Evolutionary conservation across 2,113 vertebrate genomes (phyloP).

Genomic region (Erythrolamprus reginae): DNA sequence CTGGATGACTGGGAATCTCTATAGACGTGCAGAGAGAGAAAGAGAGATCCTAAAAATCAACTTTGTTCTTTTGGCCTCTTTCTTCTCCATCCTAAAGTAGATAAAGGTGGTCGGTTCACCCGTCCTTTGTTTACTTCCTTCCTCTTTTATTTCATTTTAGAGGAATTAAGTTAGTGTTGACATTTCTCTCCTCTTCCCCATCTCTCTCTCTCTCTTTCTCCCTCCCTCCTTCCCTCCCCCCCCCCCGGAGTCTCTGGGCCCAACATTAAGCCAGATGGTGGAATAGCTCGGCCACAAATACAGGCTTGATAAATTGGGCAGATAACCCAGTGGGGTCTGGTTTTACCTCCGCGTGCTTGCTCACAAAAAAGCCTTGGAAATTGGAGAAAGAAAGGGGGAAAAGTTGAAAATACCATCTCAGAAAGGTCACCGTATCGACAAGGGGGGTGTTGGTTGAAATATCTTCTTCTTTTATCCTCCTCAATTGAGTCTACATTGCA

Average conservation of each 20-base stretch:
- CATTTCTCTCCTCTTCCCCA: constrained; percentile 55
- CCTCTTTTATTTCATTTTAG: constrained; percentile 60
- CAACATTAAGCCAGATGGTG: no score
- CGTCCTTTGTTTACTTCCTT: constrained; percentile 59
- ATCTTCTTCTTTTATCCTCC: background rate
- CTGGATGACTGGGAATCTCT: no score
- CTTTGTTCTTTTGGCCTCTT: constrained; percentile 26
- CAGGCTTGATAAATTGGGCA: no score
- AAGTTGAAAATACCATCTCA: background rate
- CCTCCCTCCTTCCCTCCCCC: no score
- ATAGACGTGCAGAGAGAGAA: no score
- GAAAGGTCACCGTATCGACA: constrained; percentile 45
- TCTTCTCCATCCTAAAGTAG: constrained; percentile 39
- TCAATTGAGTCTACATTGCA: constrained; percentile 11
- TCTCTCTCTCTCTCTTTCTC: constrained; percentile 39
- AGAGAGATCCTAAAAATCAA: no score
- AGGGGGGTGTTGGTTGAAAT: constrained; percentile 28
- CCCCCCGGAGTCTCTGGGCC: no score
- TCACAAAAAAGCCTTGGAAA: no score
- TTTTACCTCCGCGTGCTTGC: no score
- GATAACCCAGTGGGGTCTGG: no score
- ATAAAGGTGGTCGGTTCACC: constrained; percentile 56
- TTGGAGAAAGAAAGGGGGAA: no score
- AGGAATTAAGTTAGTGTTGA: constrained; percentile 58
- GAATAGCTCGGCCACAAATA: no score